Conservation (phyloP, 2,888 invertebrate genomes). For the Homarus gammarus region DNA sequence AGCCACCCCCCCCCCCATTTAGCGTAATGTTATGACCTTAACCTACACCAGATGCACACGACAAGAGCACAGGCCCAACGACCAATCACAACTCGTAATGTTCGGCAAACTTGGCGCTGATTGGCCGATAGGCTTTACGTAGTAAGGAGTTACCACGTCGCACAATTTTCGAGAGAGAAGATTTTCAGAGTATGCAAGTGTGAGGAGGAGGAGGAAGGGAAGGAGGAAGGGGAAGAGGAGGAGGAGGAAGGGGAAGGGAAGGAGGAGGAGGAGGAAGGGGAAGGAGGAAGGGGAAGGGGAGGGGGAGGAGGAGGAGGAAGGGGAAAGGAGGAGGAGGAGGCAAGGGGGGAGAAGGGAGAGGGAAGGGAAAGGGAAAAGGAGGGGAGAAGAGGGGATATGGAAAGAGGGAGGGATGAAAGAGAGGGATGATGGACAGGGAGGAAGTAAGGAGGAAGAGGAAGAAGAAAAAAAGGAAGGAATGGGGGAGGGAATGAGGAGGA, state of each 20-base stretch:
- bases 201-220: neutral
- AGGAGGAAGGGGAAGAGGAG: neutral
- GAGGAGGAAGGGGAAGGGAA: neutral
- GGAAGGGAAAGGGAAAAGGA: too few relatives aligned
- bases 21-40: neutral
- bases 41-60: neutral
- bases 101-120: neutral
- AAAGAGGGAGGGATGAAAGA: too few relatives aligned
- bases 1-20: neutral
- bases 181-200: neutral
- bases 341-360: too few relatives aligned
- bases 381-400: too few relatives aligned
- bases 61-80: neutral
- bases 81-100: constrained; percentile 1
- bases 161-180: neutral
- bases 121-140: neutral
- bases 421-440: too few relatives aligned
- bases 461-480: too few relatives aligned
- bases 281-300: neutral
- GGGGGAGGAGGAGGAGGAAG: neutral
- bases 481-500: too few relatives aligned
- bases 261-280: neutral
- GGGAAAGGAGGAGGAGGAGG: neutral
- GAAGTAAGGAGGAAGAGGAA: too few relatives aligned
- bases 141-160: neutral